Percentiles rank a stretch among this genome's conserved stretches.
phyloP scores from a whole-genome alignment of 2,888 invertebrate genomes.

The Atethmia centrago region DNA sequence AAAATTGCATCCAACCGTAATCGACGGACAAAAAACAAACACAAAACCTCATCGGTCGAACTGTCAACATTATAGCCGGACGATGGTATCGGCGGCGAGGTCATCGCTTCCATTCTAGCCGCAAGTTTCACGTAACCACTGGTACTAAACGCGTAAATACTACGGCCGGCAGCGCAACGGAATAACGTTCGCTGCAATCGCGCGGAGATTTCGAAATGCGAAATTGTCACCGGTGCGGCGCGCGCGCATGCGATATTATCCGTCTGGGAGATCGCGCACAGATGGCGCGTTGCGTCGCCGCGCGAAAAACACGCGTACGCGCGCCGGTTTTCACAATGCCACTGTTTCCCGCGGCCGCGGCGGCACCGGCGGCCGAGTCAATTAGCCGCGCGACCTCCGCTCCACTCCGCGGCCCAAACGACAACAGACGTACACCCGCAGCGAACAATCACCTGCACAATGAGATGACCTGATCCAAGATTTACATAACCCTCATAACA shows the following conservation, averaged over 20 bases:
- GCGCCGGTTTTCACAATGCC: slow-evolving; percentile 83
- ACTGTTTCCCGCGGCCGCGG: slow-evolving; percentile 79
- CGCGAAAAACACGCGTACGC: slow-evolving; percentile 84
- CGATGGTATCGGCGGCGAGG: slow-evolving; percentile 77
- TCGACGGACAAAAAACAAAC: slow-evolving; percentile 79
- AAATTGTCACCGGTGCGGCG: slow-evolving; percentile 77
- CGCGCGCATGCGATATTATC: slow-evolving; percentile 69
- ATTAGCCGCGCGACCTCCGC: slow-evolving; percentile 72
- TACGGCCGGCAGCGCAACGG: slow-evolving; percentile 68
- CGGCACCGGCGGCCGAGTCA: slow-evolving; percentile 62
- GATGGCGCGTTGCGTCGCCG: slow-evolving; percentile 68
- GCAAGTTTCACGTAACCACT: slow-evolving; percentile 73
- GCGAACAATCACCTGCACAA: slow-evolving; percentile 74
- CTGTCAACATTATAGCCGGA: slow-evolving; percentile 67
- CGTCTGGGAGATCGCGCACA: slow-evolving; percentile 70
- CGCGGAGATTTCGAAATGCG: slow-evolving; percentile 83
- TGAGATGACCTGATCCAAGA: slow-evolving; percentile 71
- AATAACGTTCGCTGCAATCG: slow-evolving; percentile 77
- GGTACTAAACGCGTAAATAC: slow-evolving; percentile 73
- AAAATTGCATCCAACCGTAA: slow-evolving; percentile 66
- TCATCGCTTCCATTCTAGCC: slow-evolving; percentile 82
- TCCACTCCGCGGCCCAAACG: slow-evolving; percentile 74
- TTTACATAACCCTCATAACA: slow-evolving; percentile 74
- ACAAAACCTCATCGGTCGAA: slow-evolving; percentile 80
- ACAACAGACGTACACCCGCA: slow-evolving; percentile 63